Evolutionary conservation across 1,140 invertebrate species (phyloP).

Genomic region (Ceratina calcarata): DNA sequence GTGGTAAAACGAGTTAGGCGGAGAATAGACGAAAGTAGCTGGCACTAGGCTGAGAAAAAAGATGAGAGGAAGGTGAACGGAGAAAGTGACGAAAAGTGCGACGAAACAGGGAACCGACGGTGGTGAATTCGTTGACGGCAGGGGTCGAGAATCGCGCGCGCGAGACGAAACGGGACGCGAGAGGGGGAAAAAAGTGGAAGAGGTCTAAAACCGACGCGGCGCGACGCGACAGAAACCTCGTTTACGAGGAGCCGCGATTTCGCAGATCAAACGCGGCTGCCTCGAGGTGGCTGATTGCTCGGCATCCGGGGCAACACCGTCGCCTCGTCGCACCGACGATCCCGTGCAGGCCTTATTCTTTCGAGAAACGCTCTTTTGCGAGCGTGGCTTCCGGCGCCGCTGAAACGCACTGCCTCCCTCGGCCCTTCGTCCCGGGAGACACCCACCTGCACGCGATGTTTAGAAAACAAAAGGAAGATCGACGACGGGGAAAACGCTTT

Average conservation of each 20-base stretch:
- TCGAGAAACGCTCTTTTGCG: slow-evolving; percentile 16
- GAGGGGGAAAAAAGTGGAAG: neutral
- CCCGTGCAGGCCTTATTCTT: neutral
- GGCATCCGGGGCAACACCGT: slow-evolving; percentile 23
- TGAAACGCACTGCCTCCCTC: slow-evolving; percentile 7
- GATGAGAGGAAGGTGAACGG: neutral
- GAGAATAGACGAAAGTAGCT: neutral
- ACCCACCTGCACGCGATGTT: slow-evolving; percentile 48
- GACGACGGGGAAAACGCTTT: slow-evolving; percentile 55
- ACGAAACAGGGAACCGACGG: neutral
- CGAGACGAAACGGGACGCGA: neutral
- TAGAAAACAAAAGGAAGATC: slow-evolving; percentile 68
- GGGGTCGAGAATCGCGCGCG: neutral
- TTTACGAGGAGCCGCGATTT: slow-evolving; percentile 64
- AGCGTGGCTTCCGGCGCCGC: slow-evolving; percentile 10
- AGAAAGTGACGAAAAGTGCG: neutral
- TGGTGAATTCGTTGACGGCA: neutral
- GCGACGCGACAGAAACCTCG: slow-evolving; percentile 47
- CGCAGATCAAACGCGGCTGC: slow-evolving; percentile 68
- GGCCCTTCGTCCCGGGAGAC: neutral
- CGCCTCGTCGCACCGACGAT: neutral
- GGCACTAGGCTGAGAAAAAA: neutral
- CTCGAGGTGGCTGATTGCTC: slow-evolving; percentile 65
- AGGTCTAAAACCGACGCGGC: slow-evolving; percentile 37
- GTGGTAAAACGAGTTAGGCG: neutral